A percentile compares a stretch with the other conserved stretches of the same genome.
These are phyloP conservation scores for Corythornis vintsioides DNA, from an alignment of 2,113 vertebrate species.

Conservation along the genomic window DNA sequence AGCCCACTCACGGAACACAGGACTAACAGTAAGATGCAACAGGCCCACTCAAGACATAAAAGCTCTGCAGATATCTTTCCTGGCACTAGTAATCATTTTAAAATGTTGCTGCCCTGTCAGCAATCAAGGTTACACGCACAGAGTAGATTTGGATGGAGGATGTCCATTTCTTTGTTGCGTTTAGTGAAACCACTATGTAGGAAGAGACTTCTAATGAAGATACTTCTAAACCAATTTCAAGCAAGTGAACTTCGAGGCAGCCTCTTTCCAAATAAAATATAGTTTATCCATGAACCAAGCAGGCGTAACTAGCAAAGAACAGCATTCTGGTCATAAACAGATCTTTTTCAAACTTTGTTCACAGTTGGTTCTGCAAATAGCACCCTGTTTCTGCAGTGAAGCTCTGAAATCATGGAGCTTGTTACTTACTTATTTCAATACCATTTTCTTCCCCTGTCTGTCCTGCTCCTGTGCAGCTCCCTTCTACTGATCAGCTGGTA, in stretches of 20 bases:
- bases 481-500: not conserved
- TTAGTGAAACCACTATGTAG: not conserved
- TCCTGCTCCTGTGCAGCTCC: not conserved
- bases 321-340: not conserved
- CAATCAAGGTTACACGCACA: not conserved
- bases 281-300: rapidly evolving
- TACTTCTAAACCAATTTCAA: not conserved
- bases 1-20: not conserved
- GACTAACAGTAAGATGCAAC: not conserved
- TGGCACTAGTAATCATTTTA: not conserved
- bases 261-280: not conserved
- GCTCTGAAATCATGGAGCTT: not conserved
- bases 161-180: not conserved
- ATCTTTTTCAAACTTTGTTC: not conserved
- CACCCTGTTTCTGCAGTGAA: not conserved
- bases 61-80: not conserved
- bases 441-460: not conserved
- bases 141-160: not conserved
- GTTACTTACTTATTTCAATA: not conserved
- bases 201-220: not conserved
- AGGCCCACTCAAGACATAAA: not conserved
- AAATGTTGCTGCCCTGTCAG: not conserved
- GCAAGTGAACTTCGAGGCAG: not conserved
- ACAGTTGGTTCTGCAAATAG: not conserved
- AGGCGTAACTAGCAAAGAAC: not conserved